Percentiles rank a stretch among this genome's conserved stretches.
Evolutionary conservation across 35 echinoderm and acorn worm species (phyloP).

Genomic region (Diadema setosum): DNA sequence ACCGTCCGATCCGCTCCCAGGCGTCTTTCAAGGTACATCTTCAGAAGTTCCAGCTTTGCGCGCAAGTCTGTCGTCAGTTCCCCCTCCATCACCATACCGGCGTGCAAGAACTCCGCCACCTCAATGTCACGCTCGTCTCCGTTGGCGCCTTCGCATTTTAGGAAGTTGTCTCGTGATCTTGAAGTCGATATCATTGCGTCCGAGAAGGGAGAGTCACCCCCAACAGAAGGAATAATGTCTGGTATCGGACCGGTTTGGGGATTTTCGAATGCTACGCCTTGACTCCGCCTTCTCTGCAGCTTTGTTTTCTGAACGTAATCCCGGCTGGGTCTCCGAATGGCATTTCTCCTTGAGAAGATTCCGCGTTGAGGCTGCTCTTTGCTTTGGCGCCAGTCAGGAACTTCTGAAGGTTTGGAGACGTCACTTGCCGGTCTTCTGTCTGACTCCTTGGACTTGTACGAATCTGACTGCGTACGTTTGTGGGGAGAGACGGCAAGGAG

Average conservation of each 20-base stretch:
- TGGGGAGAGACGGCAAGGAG: too few species aligned
- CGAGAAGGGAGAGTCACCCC: not conserved
- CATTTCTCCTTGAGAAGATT: not conserved
- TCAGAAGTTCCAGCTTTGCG: not conserved
- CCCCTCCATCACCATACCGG: not conserved
- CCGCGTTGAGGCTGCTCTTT: too few species aligned
- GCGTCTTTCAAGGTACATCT: conserved; percentile 5
- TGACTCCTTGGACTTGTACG: too few species aligned
- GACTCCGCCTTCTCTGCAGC: not conserved
- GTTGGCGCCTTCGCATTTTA: not conserved
- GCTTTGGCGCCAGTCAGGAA: too few species aligned
- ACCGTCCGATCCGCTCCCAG: not conserved
- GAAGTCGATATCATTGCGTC: too few species aligned
- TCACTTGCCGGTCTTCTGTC: too few species aligned
- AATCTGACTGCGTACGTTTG: too few species aligned
- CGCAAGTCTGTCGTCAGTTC: not conserved
- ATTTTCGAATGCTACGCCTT: not conserved
- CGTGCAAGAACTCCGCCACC: not conserved
- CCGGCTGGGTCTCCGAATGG: not conserved
- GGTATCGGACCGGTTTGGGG: not conserved
- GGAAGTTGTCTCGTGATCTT: too few species aligned
- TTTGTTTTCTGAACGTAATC: not conserved
- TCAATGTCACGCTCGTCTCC: not conserved
- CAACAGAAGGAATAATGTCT: not conserved
- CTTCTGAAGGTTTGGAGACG: too few species aligned